A percentile compares a stretch with the other conserved stretches of the same genome.
Conservation (phyloP, 2,888 invertebrate genomes). For the Cheilosia urbana region DNA sequence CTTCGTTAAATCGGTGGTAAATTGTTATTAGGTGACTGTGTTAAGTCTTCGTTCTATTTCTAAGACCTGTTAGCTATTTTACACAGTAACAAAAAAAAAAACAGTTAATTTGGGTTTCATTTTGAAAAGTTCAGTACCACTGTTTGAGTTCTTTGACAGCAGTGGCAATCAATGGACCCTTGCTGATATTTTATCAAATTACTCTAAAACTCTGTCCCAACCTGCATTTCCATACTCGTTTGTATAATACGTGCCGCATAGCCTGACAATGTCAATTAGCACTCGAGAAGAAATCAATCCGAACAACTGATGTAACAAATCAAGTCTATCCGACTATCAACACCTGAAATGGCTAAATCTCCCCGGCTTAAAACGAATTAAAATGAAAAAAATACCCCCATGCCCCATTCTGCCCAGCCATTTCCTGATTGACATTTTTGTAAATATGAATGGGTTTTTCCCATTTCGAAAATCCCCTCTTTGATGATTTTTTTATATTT, state of each 20-base stretch:
- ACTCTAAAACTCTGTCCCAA: too few species aligned
- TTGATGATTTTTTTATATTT: neutral
- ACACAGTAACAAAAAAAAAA: too few species aligned
- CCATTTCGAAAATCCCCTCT: conserved; percentile 1
- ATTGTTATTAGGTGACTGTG: too few species aligned
- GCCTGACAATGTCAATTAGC: conserved; percentile 30
- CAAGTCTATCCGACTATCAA: conserved; percentile 19
- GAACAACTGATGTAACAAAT: conserved; percentile 41
- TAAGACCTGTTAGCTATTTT: too few species aligned
- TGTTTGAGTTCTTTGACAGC: too few species aligned
- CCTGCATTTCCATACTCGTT: too few species aligned
- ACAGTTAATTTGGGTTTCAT: too few species aligned
- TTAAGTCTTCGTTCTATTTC: too few species aligned
- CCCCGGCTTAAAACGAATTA: conserved; percentile 14
- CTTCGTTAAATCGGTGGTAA: too few species aligned
- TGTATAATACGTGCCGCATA: neutral
- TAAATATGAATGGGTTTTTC: conserved; percentile 29
- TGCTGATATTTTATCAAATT: too few species aligned
- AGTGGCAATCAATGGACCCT: too few species aligned
- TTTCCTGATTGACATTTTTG: conserved; percentile 46
- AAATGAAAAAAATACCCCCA: conserved; percentile 20
- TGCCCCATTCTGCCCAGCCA: conserved; percentile 35
- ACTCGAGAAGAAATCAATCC: conserved; percentile 37
- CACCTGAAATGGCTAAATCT: neutral
- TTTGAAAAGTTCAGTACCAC: too few species aligned